phyloP scores from a whole-genome alignment of 1,140 invertebrate genomes.

The Acromyrmex charruanus region DNA sequence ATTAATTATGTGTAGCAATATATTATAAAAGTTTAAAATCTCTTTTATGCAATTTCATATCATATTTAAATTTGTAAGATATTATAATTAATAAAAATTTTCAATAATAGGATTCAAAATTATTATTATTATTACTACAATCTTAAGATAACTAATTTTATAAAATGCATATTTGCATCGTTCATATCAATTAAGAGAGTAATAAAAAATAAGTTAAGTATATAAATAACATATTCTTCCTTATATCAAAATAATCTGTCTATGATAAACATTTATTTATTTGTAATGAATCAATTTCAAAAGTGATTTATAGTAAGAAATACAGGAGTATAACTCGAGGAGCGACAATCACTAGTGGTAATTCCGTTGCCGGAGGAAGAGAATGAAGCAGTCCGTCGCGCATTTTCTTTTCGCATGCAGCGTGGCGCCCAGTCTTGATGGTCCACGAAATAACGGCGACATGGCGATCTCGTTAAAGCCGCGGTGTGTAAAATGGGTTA shows the following conservation, averaged over 20 bases:
- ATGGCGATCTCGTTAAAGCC: constrained; percentile 60
- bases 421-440: constrained; percentile 41
- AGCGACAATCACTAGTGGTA: constrained; percentile 17
- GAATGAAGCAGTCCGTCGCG: constrained; percentile 5
- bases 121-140: neutral
- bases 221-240: constrained; percentile 4
- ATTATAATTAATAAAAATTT: neutral
- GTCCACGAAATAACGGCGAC: constrained; percentile 61
- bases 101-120: neutral
- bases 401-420: constrained; percentile 61
- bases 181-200: neutral
- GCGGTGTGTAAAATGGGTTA: constrained; percentile 60
- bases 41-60: neutral
- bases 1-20: neutral
- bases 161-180: neutral
- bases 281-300: constrained; percentile 5
- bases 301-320: constrained; percentile 37
- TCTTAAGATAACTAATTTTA: neutral
- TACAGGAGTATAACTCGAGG: neutral
- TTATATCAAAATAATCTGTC: neutral
- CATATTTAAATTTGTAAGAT: neutral
- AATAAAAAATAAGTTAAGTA: neutral
- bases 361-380: neutral
- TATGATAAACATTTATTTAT: neutral
- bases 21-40: neutral